A percentile compares a stretch with the other conserved stretches of the same genome.
phyloP scores from a whole-genome alignment of 2,888 invertebrate genomes.

The Empis livida region DNA sequence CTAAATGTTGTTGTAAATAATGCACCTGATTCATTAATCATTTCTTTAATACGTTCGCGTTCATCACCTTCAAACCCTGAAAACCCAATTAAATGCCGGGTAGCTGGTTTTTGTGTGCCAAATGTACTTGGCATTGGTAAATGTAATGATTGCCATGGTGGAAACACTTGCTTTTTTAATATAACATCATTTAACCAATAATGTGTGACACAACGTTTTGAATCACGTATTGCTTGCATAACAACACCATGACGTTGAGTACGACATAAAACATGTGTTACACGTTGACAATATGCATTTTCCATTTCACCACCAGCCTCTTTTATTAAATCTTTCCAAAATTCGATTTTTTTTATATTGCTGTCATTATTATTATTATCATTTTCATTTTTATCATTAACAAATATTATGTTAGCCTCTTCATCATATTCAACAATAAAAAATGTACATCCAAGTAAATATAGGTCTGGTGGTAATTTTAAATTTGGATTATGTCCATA shows the following conservation, averaged over 20 bases:
- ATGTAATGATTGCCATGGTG: constrained; percentile 91
- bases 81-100: constrained; percentile 66
- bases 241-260: constrained; percentile 84
- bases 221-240: constrained; percentile 60
- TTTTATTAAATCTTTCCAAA: constrained; percentile 52
- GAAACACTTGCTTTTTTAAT: constrained; percentile 66
- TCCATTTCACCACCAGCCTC: constrained; percentile 84
- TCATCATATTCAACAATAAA: constrained; percentile 73
- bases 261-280: constrained; percentile 86
- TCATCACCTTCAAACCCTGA: constrained; percentile 88
- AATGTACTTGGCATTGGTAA: constrained; percentile 61
- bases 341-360: too few species aligned
- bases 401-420: constrained; percentile 36
- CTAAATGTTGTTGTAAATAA: constrained; percentile 66
- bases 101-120: constrained; percentile 55
- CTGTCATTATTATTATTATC: not conserved
- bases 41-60: constrained; percentile 62
- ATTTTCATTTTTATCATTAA: not conserved
- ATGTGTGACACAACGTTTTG: constrained; percentile 63
- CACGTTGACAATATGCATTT: constrained; percentile 64
- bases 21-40: constrained; percentile 77
- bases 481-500: constrained; percentile 89
- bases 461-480: constrained; percentile 77
- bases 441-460: constrained; percentile 87
- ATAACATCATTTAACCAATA: constrained; percentile 90